A percentile compares a stretch with the other conserved stretches of the same genome.
Evolutionary conservation across 2,113 vertebrate species (phyloP).

Genomic region (Nerophis ophidion): DNA sequence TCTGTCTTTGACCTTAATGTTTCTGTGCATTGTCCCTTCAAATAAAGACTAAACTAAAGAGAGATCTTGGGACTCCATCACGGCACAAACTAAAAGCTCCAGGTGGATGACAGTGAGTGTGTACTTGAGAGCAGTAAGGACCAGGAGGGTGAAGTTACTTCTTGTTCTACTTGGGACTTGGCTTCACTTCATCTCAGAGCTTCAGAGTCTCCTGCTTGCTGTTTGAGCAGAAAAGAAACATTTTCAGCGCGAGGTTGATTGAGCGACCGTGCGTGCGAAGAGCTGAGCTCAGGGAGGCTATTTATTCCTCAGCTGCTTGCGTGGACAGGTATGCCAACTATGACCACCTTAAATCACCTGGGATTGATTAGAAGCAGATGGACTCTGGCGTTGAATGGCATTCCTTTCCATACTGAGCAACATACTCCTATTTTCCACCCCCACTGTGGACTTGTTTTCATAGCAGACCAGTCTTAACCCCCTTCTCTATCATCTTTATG

Average conservation of each 20-base stretch:
- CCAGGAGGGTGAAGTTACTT: neutral
- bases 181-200: neutral
- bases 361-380: slow-evolving; percentile 57
- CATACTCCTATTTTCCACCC: slow-evolving; percentile 27
- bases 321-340: slow-evolving; percentile 51
- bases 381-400: slow-evolving; percentile 53
- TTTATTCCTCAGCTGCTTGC: slow-evolving; percentile 37
- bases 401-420: slow-evolving; percentile 63
- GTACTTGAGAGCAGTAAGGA: too few species aligned
- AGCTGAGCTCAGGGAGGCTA: slow-evolving; percentile 12
- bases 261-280: slow-evolving; percentile 17
- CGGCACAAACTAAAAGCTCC: too few species aligned
- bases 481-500: slow-evolving; percentile 3
- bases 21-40: too few species aligned
- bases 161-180: neutral
- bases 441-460: slow-evolving; percentile 27
- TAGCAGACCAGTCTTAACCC: slow-evolving; percentile 12
- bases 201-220: neutral
- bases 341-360: slow-evolving; percentile 61
- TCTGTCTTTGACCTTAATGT: too few species aligned
- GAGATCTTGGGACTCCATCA: too few species aligned
- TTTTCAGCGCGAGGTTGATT: neutral
- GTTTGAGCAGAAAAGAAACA: too few species aligned
- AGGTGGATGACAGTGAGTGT: too few species aligned
- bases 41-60: too few species aligned